Percentiles rank a stretch among this genome's conserved stretches.
Conservation (phyloP, 1,140 invertebrate genomes). For the Calephelis nemesis region DNA sequence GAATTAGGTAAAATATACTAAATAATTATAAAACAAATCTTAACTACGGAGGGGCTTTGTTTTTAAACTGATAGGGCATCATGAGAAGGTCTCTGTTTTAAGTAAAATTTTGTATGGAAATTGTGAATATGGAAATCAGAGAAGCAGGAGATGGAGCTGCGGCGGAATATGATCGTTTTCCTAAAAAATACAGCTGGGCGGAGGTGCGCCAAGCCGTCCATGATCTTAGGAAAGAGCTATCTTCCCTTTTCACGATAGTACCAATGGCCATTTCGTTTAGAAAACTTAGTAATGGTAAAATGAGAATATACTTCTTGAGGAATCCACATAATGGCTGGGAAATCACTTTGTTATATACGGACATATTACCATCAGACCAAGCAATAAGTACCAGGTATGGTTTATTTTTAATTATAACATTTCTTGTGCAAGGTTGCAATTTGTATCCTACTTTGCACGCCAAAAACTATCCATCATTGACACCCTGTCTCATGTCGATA, state of each 20-base stretch:
- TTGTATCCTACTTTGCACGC: neutral
- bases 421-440: neutral
- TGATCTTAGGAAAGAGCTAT: conserved; percentile 88
- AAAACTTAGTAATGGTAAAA: conserved; percentile 86
- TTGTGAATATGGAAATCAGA: conserved; percentile 65
- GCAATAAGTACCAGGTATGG: conserved; percentile 52
- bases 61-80: conserved; percentile 40
- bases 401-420: conserved; percentile 1
- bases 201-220: conserved; percentile 90
- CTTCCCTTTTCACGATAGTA: conserved; percentile 87
- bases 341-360: conserved; percentile 91
- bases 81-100: conserved; percentile 48
- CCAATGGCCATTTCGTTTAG: conserved; percentile 90
- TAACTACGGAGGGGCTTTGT: conserved; percentile 37
- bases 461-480: too few species aligned
- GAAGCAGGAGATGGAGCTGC: conserved; percentile 67
- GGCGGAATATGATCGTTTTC: conserved; percentile 51
- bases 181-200: conserved; percentile 84
- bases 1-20: conserved; percentile 57
- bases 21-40: conserved; percentile 29
- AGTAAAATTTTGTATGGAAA: conserved; percentile 54
- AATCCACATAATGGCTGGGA: conserved; percentile 91
- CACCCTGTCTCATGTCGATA: too few species aligned
- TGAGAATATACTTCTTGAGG: conserved; percentile 93
- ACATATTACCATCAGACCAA: conserved; percentile 81